Evolutionary conservation across 1,140 invertebrate species (phyloP), one percentile per base, ranked within the genome.

Genomic region (Pseudomyrmex sp.): DNA sequence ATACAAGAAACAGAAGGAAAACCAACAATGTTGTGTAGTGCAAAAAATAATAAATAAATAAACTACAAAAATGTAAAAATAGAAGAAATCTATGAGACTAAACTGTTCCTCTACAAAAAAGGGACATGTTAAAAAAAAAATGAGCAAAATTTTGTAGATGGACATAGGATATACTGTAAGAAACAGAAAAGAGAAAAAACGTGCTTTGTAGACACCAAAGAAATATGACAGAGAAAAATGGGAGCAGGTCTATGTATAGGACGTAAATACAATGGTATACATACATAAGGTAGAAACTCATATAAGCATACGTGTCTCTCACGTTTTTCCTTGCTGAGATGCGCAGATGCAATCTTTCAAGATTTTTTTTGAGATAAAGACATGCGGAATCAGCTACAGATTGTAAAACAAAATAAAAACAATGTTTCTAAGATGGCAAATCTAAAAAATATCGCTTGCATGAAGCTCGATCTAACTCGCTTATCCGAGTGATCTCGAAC

Each of bases 401-500:
- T 18, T 56, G 3, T 48, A 58, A 48, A 18, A 79, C 9, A 44
- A 80, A 18, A 72, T 79, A 72, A 59, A 80, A 72, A 72, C 48
- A 20, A 20, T 80, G 3, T 23, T 52, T 18, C 35, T 15, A 13
- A 50, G 35, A 79, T 58, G 54, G 35, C 35, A 35, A 59, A 62
- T 13, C 15, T 48, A 3, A 56, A 9, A 59, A 23, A 70, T 48
- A 15, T 48, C 44, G 12, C 20, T 20, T 13, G 59, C 20, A 44
- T 26, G 2, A 62, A 23, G 62, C 76, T 79, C 54, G 35, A 68
- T 69, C 66, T 80, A 80, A 80, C 54, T 12, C 66, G 76, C 54
- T 80, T 80, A 80, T 48, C 66, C 66, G 23, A n/a, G 23, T 66
- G 56, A 80, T 84, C 65, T 46, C 5, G 26, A 63, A 46, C 59